Evolutionary conservation across 2,888 invertebrate species (phyloP).

Genomic region (Trisateles emortualis): DNA sequence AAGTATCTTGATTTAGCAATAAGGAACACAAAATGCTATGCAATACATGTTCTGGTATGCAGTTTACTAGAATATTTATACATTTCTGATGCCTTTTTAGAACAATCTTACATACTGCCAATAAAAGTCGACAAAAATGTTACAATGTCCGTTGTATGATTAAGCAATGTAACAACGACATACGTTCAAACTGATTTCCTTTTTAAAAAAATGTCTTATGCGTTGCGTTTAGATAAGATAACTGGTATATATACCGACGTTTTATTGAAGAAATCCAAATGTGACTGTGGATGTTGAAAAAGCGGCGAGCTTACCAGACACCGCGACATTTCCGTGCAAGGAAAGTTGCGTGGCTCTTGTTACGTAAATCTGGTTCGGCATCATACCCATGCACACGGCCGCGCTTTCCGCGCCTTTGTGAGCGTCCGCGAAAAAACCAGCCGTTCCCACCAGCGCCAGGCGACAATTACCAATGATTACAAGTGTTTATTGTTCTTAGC

Average conservation of each 20-base stretch:
- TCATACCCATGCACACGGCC: conserved; percentile 36
- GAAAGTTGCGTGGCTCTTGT: conserved; percentile 65
- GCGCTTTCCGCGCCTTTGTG: conserved; percentile 69
- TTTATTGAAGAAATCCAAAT: conserved; percentile 6
- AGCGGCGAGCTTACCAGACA: conserved; percentile 22
- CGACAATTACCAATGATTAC: conserved; percentile 74
- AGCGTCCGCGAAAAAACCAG: conserved; percentile 67
- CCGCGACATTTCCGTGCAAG: conserved; percentile 57
- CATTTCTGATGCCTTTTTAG: conserved; percentile 14
- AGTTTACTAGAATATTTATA: conserved; percentile 26
- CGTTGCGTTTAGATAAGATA: not conserved
- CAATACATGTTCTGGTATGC: conserved; percentile 38
- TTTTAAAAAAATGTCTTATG: not conserved
- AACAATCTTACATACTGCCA: conserved; percentile 10
- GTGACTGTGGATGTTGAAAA: conserved; percentile 25
- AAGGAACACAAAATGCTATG: conserved; percentile 54
- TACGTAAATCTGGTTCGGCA: conserved; percentile 78
- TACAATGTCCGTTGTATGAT: conserved; percentile 20
- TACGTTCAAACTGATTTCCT: conserved; percentile 4
- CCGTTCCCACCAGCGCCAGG: conserved; percentile 69
- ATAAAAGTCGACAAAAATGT: conserved; percentile 21
- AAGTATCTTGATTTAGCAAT: conserved; percentile 63
- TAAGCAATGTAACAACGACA: not conserved
- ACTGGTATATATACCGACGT: not conserved
- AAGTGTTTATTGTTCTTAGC: conserved; percentile 72